Evolutionary conservation across 2,888 invertebrate species (phyloP).

Genomic region (Coremacera marginata): DNA sequence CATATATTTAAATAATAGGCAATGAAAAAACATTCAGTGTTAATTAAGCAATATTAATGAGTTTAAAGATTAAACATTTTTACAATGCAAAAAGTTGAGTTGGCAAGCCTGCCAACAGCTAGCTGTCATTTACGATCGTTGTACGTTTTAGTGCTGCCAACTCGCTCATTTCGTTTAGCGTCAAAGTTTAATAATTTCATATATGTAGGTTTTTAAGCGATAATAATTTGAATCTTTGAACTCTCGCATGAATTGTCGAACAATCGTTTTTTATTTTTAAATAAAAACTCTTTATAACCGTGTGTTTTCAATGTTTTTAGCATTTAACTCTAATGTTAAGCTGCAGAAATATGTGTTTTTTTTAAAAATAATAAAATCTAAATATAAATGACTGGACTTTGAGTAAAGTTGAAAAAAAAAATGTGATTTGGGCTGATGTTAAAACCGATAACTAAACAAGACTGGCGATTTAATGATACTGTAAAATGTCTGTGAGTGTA

Average conservation of each 20-base stretch:
- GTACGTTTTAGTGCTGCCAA: too few relatives aligned
- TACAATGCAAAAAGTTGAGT: background rate
- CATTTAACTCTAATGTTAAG: too few relatives aligned
- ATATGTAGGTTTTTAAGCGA: too few relatives aligned
- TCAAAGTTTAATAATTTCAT: background rate
- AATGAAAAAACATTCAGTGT: constrained; percentile 55
- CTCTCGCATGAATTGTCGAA: constrained; percentile 64
- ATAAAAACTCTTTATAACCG: background rate
- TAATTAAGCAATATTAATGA: constrained; percentile 66
- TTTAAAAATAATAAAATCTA: background rate
- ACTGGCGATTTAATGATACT: constrained; percentile 22
- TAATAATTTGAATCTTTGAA: background rate
- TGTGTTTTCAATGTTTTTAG: background rate
- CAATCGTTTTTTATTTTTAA: constrained; percentile 54
- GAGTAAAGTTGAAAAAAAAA: background rate
- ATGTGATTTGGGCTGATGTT: constrained; percentile 27
- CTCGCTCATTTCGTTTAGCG: background rate
- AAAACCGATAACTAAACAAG: constrained; percentile 11
- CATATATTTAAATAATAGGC: constrained; percentile 20
- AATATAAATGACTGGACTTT: background rate
- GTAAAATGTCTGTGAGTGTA: constrained; percentile 17
- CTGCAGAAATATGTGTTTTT: too few relatives aligned
- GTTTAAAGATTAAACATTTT: constrained; percentile 36
- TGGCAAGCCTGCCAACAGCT: background rate
- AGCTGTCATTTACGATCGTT: too few relatives aligned